Conservation (phyloP, 2,797 vertebrate genomes). For the Antennarius maculatus region DNA sequence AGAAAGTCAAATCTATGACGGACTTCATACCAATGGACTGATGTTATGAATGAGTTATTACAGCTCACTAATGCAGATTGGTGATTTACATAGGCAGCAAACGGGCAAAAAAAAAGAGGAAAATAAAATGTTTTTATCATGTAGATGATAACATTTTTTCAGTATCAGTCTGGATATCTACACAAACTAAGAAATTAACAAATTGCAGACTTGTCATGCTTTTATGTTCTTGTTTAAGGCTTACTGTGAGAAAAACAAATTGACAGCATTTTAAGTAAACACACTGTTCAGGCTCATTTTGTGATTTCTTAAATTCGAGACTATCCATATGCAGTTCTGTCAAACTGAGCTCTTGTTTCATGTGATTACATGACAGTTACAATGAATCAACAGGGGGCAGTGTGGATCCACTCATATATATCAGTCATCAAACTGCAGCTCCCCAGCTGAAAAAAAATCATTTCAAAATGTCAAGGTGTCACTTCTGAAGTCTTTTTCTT, state of each 20-base stretch:
- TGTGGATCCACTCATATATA: neutral
- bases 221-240: neutral
- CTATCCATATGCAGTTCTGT: conserved; percentile 2
- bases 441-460: neutral
- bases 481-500: neutral
- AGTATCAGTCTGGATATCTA: neutral
- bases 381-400: conserved; percentile 25
- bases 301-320: too few relatives aligned
- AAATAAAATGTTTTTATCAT: neutral
- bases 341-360: neutral
- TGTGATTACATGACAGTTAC: neutral
- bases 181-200: neutral
- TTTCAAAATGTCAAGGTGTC: conserved; percentile 47
- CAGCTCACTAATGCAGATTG: neutral
- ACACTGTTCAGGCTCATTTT: neutral
- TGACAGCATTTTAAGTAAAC: conserved; percentile 4
- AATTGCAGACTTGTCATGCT: neutral
- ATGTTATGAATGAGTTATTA: neutral
- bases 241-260: neutral
- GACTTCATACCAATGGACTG: neutral
- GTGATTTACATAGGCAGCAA: neutral
- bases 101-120: conserved; percentile 10
- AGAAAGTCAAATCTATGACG: neutral
- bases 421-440: neutral
- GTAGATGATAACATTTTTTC: neutral